Percentiles rank a stretch among this genome's conserved stretches.
Conservation (phyloP, 1,140 invertebrate species). For the Drosophila biarmipes region DNA sequence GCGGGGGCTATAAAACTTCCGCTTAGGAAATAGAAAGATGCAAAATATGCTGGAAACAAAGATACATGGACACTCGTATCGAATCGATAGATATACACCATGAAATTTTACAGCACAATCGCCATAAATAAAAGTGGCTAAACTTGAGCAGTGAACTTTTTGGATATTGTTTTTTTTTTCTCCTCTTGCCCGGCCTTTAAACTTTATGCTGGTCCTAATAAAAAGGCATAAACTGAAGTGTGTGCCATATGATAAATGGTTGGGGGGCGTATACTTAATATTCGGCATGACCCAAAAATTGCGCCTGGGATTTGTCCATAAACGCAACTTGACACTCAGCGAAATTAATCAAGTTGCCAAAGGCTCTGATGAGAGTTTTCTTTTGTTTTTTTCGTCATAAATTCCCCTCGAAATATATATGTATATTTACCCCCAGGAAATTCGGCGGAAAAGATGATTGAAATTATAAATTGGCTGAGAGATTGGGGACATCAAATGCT, state of each 20-base stretch:
- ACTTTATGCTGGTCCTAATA: conserved; percentile 40
- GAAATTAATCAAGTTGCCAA: conserved; percentile 47
- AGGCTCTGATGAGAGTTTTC: conserved; percentile 10
- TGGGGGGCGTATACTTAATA: conserved; percentile 10
- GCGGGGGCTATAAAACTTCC: conserved; percentile 22
- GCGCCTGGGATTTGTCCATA: conserved; percentile 56
- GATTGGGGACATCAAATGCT: background rate
- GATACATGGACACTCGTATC: conserved; percentile 1
- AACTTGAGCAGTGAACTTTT: conserved; percentile 9
- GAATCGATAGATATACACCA: conserved; percentile 21
- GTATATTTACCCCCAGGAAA: background rate
- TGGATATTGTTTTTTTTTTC: background rate
- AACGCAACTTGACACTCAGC: conserved; percentile 45
- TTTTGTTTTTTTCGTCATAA: background rate
- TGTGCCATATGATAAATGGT: conserved; percentile 44
- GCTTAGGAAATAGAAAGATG: conserved; percentile 19
- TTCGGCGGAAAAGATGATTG: conserved; percentile 14
- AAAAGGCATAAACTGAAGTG: conserved; percentile 51
- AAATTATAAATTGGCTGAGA: conserved; percentile 22
- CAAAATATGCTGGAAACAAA: conserved; percentile 10
- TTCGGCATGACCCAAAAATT: conserved; percentile 28
- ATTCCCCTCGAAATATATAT: background rate
- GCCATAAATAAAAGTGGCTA: conserved; percentile 29
- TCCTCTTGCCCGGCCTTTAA: conserved; percentile 16
- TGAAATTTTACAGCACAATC: conserved; percentile 49